Percentiles rank a stretch among this genome's conserved stretches.
phyloP scores from a whole-genome alignment of 2,888 invertebrate genomes.

The Osmoderma eremita region DNA sequence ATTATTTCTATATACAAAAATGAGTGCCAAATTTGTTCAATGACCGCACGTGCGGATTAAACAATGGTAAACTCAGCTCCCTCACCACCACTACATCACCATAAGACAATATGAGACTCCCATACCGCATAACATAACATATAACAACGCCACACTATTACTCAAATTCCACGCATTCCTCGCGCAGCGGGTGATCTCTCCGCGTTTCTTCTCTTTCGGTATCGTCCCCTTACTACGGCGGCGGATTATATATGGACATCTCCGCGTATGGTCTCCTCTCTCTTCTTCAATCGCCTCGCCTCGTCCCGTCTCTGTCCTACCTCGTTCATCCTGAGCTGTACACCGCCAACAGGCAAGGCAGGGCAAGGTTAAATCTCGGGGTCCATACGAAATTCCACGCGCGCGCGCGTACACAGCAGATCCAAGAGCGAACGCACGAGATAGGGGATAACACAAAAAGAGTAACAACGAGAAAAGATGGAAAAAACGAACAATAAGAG shows the following conservation, averaged over 20 bases:
- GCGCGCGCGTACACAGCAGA: not conserved
- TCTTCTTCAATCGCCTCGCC: slow-evolving; percentile 3
- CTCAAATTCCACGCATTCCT: slow-evolving; percentile 27
- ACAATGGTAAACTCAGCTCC: too few species aligned
- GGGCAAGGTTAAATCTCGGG: slow-evolving; percentile 34
- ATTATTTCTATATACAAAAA: too few species aligned
- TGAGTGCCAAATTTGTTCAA: too few species aligned
- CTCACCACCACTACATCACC: too few species aligned
- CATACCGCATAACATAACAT: too few species aligned
- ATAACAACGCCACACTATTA: too few species aligned
- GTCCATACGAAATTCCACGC: slow-evolving; percentile 28
- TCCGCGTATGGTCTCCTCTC: not conserved
- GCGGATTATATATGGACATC: too few species aligned
- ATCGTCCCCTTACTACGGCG: slow-evolving; percentile 12
- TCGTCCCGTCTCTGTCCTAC: not conserved
- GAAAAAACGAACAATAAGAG: slow-evolving; percentile 19
- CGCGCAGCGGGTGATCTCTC: slow-evolving; percentile 33
- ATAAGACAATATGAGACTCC: too few species aligned
- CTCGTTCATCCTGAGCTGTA: slow-evolving; percentile 2
- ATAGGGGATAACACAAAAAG: slow-evolving; percentile 2
- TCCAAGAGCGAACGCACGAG: slow-evolving; percentile 4
- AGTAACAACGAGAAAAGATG: slow-evolving; percentile 21
- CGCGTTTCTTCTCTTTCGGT: slow-evolving; percentile 16
- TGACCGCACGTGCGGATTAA: too few species aligned
- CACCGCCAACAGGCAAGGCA: slow-evolving; percentile 29